Evolutionary conservation across 1,140 invertebrate species (phyloP).

Genomic region (Trachymyrmex cornetzi): DNA sequence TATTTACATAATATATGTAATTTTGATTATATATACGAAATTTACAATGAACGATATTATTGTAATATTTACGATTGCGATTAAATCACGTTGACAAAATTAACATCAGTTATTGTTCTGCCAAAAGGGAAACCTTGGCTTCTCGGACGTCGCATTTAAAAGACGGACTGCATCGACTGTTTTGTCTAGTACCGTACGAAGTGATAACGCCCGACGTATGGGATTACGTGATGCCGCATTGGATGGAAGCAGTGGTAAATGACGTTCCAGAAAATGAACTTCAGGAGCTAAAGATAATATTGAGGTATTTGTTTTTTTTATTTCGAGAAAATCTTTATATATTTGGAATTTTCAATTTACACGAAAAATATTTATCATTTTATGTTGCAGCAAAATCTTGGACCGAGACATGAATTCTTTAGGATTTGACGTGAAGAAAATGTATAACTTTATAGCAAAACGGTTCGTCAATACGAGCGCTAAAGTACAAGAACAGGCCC

Average conservation of each 20-base stretch:
- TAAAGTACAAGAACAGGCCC: conserved; percentile 96
- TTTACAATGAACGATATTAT: neutral
- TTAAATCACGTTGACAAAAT: neutral
- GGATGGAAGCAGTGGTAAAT: conserved; percentile 98
- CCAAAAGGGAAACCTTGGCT: conserved; percentile 93
- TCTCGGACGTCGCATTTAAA: conserved; percentile 97
- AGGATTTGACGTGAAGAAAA: conserved; percentile 96
- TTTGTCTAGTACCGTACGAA: conserved; percentile 99
- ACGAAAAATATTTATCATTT: neutral
- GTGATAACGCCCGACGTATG: conserved; percentile 98
- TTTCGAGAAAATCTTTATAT: neutral
- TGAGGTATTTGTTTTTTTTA: conserved; percentile 88
- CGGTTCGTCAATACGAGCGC: conserved; percentile 94
- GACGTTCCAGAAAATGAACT: conserved; percentile 97
- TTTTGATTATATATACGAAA: too few relatives aligned
- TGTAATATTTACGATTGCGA: neutral
- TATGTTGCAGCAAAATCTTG: conserved; percentile 94
- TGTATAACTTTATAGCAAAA: conserved; percentile 97
- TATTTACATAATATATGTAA: conserved; percentile 24
- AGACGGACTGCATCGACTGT: conserved; percentile 96
- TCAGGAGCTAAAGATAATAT: conserved; percentile 95
- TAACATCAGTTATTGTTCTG: conserved; percentile 58
- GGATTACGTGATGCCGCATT: conserved; percentile 99
- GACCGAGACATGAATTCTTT: conserved; percentile 98
- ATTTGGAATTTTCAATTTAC: neutral